Evolutionary conservation across 2,888 invertebrate genomes (phyloP), one percentile per base, ranked within the genome.

Genomic region (Nymphalis polychloros): DNA sequence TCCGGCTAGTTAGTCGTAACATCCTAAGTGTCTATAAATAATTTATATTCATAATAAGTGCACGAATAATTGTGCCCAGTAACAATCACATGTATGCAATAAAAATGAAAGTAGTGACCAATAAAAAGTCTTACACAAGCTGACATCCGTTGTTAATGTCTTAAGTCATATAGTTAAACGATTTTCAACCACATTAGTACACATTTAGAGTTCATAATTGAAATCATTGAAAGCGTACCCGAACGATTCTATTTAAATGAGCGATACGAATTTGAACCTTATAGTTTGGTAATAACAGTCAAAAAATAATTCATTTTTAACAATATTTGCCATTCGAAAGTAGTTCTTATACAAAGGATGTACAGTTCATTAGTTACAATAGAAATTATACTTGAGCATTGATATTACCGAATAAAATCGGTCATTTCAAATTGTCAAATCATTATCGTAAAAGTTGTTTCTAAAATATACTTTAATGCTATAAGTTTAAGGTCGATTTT

Each of bases 41-140:
- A 13, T 41, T 13, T 41, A 41, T 41, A 41, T 13, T 41, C 41
- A n/a, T 20, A 60, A 7, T 31, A 31, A 31, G 16, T 31, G 16
- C 19, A 31, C 27, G 35, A 19, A 49, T 10, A 31, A 62, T 31
- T 50, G 27, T 10, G 31, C 19, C 13, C 50, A 50, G 59, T 67
- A 50, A 57, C 50, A 59, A 41, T 50, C 50, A 50, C 19, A 55
- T 62, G 65, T 61, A 72, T 72, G 70, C 31, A 55, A 55, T 72
- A 75, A 76, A 75, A 77, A 73, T 64, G 76, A 77, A 77, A 77
- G 76, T 73, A 70, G 50, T 19, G 53, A 64, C 52, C 68, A 69
- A 74, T 73, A 72, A 67, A 73, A 73, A 67, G 61, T 61, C 70
- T 75, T 75, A 69, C 71, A 72, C 73, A 77, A 77, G 27, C 50